Conservation (phyloP, 2,888 invertebrate species). For the Melangyna quadrimaculata region DNA sequence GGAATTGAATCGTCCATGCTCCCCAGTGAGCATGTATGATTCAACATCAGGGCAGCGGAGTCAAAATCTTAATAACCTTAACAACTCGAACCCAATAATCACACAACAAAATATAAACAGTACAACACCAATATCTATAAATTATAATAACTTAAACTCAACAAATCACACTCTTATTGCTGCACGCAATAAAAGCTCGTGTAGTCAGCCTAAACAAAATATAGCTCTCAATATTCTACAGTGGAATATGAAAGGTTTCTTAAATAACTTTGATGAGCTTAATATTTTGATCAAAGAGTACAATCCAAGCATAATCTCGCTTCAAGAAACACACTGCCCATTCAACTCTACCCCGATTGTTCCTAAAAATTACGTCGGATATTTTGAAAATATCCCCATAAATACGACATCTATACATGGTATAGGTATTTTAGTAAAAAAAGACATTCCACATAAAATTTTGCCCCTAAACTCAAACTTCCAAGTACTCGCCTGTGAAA, state of each 20-base stretch:
- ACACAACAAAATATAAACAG: conserved; percentile 8
- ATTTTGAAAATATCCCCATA: not conserved
- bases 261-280: conserved; percentile 6
- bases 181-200: not conserved
- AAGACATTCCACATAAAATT: conserved; percentile 42
- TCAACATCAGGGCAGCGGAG: not conserved
- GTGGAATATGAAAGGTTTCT: not conserved
- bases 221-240: not conserved
- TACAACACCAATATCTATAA: too few species aligned
- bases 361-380: not conserved
- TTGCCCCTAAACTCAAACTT: conserved; percentile 22
- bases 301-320: not conserved
- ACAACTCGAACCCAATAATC: not conserved
- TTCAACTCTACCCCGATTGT: not conserved
- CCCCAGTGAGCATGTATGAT: not conserved
- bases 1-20: conserved; percentile 4
- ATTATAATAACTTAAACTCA: too few species aligned
- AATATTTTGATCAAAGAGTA: not conserved
- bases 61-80: not conserved
- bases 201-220: not conserved
- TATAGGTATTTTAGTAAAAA: conserved; percentile 22
- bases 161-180: not conserved
- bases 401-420: not conserved
- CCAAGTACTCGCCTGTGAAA: conserved; percentile 21
- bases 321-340: not conserved